Evolutionary conservation across 2,113 vertebrate species (phyloP).

Genomic region (Triplophysa tibetana): DNA sequence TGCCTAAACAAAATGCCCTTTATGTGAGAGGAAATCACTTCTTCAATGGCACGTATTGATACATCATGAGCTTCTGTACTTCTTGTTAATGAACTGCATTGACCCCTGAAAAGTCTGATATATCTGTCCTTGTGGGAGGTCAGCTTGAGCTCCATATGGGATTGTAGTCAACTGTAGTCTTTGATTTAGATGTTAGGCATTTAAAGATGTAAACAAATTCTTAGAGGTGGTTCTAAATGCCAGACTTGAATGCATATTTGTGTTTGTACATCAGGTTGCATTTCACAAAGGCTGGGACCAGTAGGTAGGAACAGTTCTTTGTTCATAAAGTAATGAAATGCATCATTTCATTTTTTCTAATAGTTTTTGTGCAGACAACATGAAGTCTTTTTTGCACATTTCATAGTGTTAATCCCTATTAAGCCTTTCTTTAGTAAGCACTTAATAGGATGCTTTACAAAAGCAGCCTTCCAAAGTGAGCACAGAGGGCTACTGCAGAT

Average conservation of each 20-base stretch:
- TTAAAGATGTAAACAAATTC: background rate
- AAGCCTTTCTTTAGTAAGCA: conserved; percentile 18
- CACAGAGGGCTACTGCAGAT: background rate
- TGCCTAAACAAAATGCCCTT: conserved; percentile 25
- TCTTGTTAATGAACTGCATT: conserved; percentile 36
- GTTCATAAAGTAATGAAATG: too few relatives aligned
- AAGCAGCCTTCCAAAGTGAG: conserved; percentile 20
- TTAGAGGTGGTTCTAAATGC: background rate
- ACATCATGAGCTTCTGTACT: conserved; percentile 23
- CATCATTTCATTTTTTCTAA: background rate
- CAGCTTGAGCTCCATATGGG: background rate
- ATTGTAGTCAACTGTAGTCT: background rate
- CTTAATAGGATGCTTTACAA: conserved; percentile 29
- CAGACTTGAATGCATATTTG: background rate
- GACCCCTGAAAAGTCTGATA: conserved; percentile 6
- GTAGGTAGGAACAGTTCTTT: too few relatives aligned
- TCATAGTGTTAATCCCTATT: conserved; percentile 31
- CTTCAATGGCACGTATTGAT: conserved; percentile 24
- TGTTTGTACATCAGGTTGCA: background rate
- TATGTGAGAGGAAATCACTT: conserved; percentile 13
- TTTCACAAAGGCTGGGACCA: background rate
- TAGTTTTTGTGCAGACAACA: background rate
- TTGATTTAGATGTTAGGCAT: conserved; percentile 3
- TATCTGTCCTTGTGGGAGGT: conserved; percentile 32
- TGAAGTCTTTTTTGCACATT: conserved; percentile 8